phyloP scores from a whole-genome alignment of 2,113 vertebrate species.

The Actenoides lindsayi region DNA sequence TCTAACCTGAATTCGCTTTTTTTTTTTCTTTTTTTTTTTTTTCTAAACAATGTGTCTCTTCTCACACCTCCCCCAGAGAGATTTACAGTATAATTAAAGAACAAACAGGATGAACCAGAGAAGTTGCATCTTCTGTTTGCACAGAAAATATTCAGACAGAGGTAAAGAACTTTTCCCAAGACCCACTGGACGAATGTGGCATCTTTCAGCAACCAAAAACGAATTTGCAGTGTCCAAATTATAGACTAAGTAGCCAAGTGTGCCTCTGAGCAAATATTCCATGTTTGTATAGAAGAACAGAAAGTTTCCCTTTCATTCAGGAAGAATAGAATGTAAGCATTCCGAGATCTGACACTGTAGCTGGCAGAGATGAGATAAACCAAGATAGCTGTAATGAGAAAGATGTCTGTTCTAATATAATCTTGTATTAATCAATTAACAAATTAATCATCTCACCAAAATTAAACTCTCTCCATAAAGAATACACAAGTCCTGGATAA shows the following conservation, averaged over 20 bases:
- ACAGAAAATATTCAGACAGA: neutral
- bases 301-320: neutral
- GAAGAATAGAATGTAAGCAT: neutral
- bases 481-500: neutral
- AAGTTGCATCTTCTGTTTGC: neutral
- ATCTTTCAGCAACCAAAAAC: neutral
- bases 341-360: neutral
- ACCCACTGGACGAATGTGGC: neutral
- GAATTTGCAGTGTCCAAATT: neutral
- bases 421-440: neutral
- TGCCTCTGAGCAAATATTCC: neutral
- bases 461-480: neutral
- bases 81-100: neutral
- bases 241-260: neutral
- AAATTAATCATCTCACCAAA: neutral
- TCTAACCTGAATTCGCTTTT: neutral
- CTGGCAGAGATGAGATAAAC: neutral
- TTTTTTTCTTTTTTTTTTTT: neutral
- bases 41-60: neutral
- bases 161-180: neutral
- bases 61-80: neutral
- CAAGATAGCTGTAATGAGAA: neutral
- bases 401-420: neutral
- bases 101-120: neutral
- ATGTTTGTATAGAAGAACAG: neutral